phyloP scores from a whole-genome alignment of 2,113 vertebrate species.

The Hymenochirus boettgeri region DNA sequence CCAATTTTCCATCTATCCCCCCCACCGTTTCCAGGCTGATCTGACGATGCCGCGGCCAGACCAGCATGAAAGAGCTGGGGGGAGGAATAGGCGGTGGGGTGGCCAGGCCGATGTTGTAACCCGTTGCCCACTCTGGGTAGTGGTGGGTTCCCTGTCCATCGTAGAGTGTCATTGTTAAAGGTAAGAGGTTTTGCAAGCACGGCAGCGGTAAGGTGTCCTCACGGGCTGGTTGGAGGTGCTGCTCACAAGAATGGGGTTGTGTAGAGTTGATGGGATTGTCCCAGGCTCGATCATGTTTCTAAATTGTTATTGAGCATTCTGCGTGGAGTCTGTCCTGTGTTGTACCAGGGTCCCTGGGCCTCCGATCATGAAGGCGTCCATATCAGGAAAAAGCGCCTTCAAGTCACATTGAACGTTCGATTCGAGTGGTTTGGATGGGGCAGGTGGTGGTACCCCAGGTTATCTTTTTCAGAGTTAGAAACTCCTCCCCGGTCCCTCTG shows the following conservation, averaged over 20 bases:
- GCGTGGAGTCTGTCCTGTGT: conserved; percentile 78
- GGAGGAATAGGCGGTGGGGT: conserved; percentile 64
- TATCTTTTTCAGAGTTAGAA: conserved; percentile 64
- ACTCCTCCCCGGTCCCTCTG: conserved; percentile 86
- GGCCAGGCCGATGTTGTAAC: conserved; percentile 64
- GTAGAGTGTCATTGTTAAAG: conserved; percentile 94
- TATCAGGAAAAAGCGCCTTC: conserved; percentile 97
- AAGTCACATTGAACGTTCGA: conserved; percentile 94
- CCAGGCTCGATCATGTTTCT: conserved; percentile 82
- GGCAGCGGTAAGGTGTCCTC: conserved; percentile 90
- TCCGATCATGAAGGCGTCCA: conserved; percentile 89
- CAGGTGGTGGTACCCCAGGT: conserved; percentile 65
- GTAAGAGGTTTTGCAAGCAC: conserved; percentile 98
- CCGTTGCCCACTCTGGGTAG: conserved; percentile 60
- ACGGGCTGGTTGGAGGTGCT: conserved; percentile 73
- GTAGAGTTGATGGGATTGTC: conserved; percentile 73
- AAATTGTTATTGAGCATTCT: conserved; percentile 94
- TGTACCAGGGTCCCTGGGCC: conserved; percentile 70
- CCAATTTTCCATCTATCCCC: conserved; percentile 70
- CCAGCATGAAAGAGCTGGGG: conserved; percentile 69
- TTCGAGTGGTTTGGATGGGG: conserved; percentile 72
- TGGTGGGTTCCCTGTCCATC: conserved; percentile 90
- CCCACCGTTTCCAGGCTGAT: conserved; percentile 47
- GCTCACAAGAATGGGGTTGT: conserved; percentile 70
- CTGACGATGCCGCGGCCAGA: conserved; percentile 28